Evolutionary conservation across 2,113 vertebrate species (phyloP).

Genomic region (human): GRCh38 chr2:155224001-155224500

Average conservation of each 20-base stretch:
- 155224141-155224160: neutral
- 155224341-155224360: neutral
- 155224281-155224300: neutral
- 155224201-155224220: neutral
- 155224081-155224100: neutral
- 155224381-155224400: neutral
- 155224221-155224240: neutral
- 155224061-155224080: neutral
- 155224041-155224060: neutral
- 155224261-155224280: neutral
- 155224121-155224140: neutral
- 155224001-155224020: neutral
- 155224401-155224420: neutral
- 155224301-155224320: neutral
- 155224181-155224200: neutral
- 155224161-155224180: neutral
- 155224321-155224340: neutral
- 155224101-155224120: neutral
- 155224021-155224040: neutral
- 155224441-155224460: neutral
- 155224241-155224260: neutral
- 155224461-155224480: neutral
- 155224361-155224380: neutral
- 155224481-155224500: neutral
- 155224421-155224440: fast-evolving